Evolutionary conservation across 2,888 invertebrate species (phyloP).

Genomic region (Yponomeuta cagnagella): DNA sequence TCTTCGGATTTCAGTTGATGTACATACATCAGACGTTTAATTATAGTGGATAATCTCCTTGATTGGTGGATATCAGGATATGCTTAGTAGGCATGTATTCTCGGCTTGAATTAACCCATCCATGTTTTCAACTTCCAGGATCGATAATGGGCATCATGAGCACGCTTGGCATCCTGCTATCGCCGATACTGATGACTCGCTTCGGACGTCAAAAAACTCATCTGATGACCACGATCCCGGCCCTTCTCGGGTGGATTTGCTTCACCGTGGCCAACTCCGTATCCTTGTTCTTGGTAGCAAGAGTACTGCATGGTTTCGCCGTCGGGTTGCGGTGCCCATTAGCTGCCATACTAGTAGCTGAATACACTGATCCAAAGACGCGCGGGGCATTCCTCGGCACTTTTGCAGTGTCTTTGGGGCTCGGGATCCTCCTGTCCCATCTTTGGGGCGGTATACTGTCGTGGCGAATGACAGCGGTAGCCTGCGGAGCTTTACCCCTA

Average conservation of each 20-base stretch:
- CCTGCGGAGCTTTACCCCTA: conserved; percentile 69
- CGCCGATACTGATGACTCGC: conserved; percentile 71
- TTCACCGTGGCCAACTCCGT: conserved; percentile 60
- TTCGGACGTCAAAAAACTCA: conserved; percentile 76
- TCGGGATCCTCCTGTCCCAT: conserved; percentile 79
- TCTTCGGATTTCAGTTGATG: too few species aligned
- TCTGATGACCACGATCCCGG: conserved; percentile 62
- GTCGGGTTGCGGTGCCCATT: conserved; percentile 73
- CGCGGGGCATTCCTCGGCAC: conserved; percentile 79
- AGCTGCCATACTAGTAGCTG: conserved; percentile 74
- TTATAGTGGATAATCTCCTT: too few species aligned
- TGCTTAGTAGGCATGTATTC: too few species aligned
- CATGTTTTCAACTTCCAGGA: conserved; percentile 33
- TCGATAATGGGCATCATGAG: conserved; percentile 66
- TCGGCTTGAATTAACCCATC: background rate
- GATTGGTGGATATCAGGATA: too few species aligned
- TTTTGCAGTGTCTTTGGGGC: conserved; percentile 77
- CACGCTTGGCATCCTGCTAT: conserved; percentile 64
- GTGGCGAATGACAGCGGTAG: conserved; percentile 76
- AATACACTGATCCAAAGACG: conserved; percentile 76
- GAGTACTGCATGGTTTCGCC: conserved; percentile 66
- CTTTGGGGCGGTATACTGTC: conserved; percentile 77
- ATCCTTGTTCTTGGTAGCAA: conserved; percentile 54
- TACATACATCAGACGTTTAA: too few species aligned
- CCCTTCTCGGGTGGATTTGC: conserved; percentile 67